Base-by-base conservation (phyloP, 2,113 vertebrate genomes). In the Cromileptes altivelis region DNA sequence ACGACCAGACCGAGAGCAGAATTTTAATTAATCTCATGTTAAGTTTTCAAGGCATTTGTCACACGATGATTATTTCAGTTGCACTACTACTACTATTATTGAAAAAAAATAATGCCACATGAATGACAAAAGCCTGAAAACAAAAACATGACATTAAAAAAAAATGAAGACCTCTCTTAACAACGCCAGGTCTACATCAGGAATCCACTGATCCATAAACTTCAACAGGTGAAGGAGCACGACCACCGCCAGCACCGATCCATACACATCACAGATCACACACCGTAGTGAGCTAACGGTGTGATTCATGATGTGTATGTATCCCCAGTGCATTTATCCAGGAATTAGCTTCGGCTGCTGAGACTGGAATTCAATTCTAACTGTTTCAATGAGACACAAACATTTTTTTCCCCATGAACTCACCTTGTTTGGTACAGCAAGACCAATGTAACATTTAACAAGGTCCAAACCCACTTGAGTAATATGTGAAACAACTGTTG, bases 1-100 rank as follows among this genome's bases (percentile, higher is more conserved):
- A 90, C 74, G 17, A 45, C 57, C 73, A 80, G 47, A 78, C 47
- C 70, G 21, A 86, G 69, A 82, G 49, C 62, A 52, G 2, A 27
- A 52, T 52, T 65, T 61, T 7, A 37, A 56, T 45, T 23, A 9
- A 37, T 47, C 40, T 19, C 11, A 14, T 45, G 11, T 69, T 21
- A 27, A 23, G 3, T 70, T 67, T 75, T 65, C n/a, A 56, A 56
- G 58, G 53, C 50, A 67, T 10, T 55, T 70, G 23, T 87, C 30
- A 71, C 23, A 47, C 23, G 56, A 33, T 58, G 17, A 14, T 68
- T 47, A 61, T 37, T 33, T 78, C 4, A 27, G 14, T 19, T 50
- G 18, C 37, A 56, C 62, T 40, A 9, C 3, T 42, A 5, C n/a
- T n/a, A n/a, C n/a, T 25, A 33, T 74, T 58, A 55, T 18, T 69